Evolutionary conservation across 2,888 invertebrate genomes (phyloP), one percentile per base, ranked within the genome.

Genomic region (Drosophila neutralis): DNA sequence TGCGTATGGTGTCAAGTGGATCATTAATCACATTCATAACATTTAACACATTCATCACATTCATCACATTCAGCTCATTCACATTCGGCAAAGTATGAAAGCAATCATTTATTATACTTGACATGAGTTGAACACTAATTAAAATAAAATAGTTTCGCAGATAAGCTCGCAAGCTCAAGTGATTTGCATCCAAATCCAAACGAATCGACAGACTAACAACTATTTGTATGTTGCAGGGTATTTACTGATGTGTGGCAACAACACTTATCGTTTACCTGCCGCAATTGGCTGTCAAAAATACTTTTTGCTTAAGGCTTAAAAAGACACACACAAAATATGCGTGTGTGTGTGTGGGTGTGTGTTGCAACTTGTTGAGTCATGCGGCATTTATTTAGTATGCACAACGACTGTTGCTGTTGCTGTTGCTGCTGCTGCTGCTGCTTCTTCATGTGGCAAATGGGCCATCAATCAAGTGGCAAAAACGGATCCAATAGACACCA

Each of bases 281-380:
- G 42, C 71, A 57, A 59, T 64, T 70, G 69, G 52, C 63, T 73
- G 56, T 73, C 27, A 61, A 67, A 61, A 71, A 48, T 54, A 56
- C 38, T 27, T 56, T 56, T 54, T 36, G 7, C 21, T 18, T 15
- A 65, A 63, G 21, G 54, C 58, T 24, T 27, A 49, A 69, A 58
- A 36, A 45, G 18, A 6, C 27, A 4, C 24, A 35, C 52, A 10
- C 35, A 35, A 76, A 68, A 53, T 67, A 31, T 63, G 63, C 13
- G 59, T 60, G 45, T 42, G 42, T 42, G 40, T 36, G 54, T n/a
- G 45, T 61, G 56, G 66, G 63, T 67, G 66, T 54, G 67, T 76
- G 73, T 75, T 83, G 85, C 88, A 87, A 85, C 90, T 89, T 87
- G 90, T 85, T 85, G 85, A 85, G 88, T 89, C 85, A 89, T 78